Conservation (phyloP, 2,113 vertebrate genomes). For the Pteronura brasiliensis region DNA sequence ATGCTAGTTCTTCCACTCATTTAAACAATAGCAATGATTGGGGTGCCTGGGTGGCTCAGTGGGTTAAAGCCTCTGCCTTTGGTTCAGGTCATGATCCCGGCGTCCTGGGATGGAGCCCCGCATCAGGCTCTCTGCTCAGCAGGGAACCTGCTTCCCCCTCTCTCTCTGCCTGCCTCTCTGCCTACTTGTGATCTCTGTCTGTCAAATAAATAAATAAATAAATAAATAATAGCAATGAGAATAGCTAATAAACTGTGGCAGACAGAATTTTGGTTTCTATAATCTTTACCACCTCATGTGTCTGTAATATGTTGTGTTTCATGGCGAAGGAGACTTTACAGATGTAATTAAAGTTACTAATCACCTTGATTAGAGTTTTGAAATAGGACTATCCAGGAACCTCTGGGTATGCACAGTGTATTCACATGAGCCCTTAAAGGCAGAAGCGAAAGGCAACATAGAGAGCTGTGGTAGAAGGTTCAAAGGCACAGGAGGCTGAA, state of each 20-base stretch:
- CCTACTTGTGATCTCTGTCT: no score
- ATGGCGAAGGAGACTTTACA: not conserved
- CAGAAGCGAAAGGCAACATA: not conserved
- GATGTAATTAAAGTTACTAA: not conserved
- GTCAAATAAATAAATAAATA: not conserved
- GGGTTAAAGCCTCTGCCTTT: no score
- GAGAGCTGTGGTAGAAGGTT: not conserved
- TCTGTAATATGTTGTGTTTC: not conserved
- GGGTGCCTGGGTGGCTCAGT: no score
- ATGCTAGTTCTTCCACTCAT: not conserved
- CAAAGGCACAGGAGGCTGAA: not conserved
- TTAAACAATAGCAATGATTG: not conserved
- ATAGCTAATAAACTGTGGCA: not conserved
- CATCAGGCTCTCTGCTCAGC: no score
- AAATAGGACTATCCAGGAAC: not conserved
- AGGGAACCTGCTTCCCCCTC: no score
- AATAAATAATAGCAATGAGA: not conserved
- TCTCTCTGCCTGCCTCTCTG: no score
- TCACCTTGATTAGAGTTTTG: not conserved
- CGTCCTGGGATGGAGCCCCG: no score
- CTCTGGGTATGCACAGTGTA: not conserved
- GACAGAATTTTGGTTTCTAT: not conserved
- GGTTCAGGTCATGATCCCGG: no score
- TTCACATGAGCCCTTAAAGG: not conserved
- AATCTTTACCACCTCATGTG: not conserved